phyloP scores from a whole-genome alignment of 2,797 vertebrate species.

The Aplochiton taeniatus region DNA sequence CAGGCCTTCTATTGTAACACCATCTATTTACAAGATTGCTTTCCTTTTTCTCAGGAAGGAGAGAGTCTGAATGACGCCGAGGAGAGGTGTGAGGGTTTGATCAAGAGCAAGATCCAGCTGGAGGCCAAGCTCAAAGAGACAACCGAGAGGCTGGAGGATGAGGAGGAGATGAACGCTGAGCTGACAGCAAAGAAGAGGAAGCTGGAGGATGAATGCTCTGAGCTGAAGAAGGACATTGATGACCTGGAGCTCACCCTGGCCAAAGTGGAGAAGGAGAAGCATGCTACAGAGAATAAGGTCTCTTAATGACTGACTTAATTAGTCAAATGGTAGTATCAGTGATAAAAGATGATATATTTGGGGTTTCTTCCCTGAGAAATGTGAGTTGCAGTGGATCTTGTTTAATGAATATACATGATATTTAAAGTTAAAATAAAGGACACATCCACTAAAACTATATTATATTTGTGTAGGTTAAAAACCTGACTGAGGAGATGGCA shows the following conservation, averaged over 20 bases:
- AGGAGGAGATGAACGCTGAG: slow-evolving; percentile 77
- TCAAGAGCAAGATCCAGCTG: slow-evolving; percentile 80
- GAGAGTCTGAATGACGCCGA: slow-evolving; percentile 75
- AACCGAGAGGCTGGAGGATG: slow-evolving; percentile 72
- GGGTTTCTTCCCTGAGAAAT: too few relatives aligned
- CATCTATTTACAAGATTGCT: too few relatives aligned
- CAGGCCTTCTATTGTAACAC: too few relatives aligned
- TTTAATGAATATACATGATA: too few relatives aligned
- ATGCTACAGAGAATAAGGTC: slow-evolving; percentile 78
- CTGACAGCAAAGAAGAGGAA: slow-evolving; percentile 79
- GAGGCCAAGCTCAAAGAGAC: slow-evolving; percentile 77
- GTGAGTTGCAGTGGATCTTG: too few relatives aligned
- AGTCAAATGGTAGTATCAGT: too few relatives aligned
- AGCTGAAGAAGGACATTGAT: slow-evolving; percentile 79
- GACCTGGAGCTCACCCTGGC: slow-evolving; percentile 77
- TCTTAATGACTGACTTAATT: too few relatives aligned
- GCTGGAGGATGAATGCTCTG: slow-evolving; percentile 78
- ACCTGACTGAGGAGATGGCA: slow-evolving; percentile 78
- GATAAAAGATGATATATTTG: too few relatives aligned
- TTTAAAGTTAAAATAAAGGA: too few relatives aligned
- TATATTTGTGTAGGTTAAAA: slow-evolving; percentile 68
- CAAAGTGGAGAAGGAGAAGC: slow-evolving; percentile 79
- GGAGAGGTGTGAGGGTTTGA: slow-evolving; percentile 79
- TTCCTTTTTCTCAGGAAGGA: slow-evolving; percentile 58
- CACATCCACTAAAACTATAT: background rate